Base-by-base conservation (phyloP, 1,140 invertebrate genomes). In the Megalopta genalis region DNA sequence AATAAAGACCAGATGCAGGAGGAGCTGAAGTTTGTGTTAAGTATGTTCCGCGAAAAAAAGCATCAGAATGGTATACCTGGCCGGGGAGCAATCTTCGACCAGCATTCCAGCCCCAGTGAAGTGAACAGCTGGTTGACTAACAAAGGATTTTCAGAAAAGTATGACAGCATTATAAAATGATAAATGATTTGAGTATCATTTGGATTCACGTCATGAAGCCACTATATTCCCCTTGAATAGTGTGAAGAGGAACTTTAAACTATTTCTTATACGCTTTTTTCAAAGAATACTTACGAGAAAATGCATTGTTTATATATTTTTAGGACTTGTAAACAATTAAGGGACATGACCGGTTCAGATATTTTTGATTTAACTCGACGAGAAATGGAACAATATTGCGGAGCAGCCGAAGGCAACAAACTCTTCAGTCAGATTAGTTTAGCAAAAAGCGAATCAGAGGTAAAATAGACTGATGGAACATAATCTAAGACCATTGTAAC, bases 401-500 rank as follows among this genome's bases (percentile, higher is more conserved):
- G 96, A 0, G 86, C 91, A 8, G 93, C 94, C 46, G 96, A 97
- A 88, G 97, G 96, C 60, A 93, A 94, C 79, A 93, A 96, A 9
- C 93, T 98, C 9, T 94, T 95, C 85, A 96, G 95, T 59, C 96
- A 97, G 88, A 92, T 98, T 32, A 95, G 95, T 2, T 93, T 97
- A 69, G 96, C 97, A 87, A 94, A 96, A 85, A 97, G 95, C 88
- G 94, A 96, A 54, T 95, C 95, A 83, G 96, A 96, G 93, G 97
- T 97, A 94, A 94, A 93, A 92, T 37, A 42, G 2, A 64, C 23
- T 57, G 25, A 23, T 37, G n/a, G 69, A 59, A 32, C 54, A 63
- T 57, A 54, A 54, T 18, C 52, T 57, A 2, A 9, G 9, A 59
- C 4, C 32, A 4, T 8, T 10, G 46, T 37, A 54, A 21, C 23